Evolutionary conservation across 2,888 invertebrate genomes (phyloP), one percentile per base, ranked within the genome.

Genomic region (Nemurella pictetii): DNA sequence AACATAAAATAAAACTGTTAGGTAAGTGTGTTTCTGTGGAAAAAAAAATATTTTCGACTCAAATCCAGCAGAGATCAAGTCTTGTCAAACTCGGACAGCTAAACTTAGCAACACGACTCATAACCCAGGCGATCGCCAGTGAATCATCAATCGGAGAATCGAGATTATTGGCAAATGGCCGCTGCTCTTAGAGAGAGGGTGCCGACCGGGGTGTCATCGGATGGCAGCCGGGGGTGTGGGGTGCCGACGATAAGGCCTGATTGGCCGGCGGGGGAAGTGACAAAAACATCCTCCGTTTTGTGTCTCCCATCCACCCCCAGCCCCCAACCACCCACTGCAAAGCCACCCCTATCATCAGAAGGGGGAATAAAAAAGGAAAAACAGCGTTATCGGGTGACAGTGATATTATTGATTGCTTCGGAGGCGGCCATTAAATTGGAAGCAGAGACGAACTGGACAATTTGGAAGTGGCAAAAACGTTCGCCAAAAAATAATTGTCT

Each of bases 401-500:
- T 78, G 20, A 78, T 15, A 78, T 78, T 78, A 78, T 78, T 78
- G 78, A 78, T 78, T 78, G 30, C 75, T 25, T 75, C 5, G 28
- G n/a, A 75, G 75, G 3, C 75, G 75, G 26, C 75, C 75, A 75
- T 75, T 75, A 75, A 15, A 73, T 25, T 3, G 75, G 20, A 55
- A 55, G 55, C 15, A 15, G 55, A 55, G 32, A 32, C 4, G 32
- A 9, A 9, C 4, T 32, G 32, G 32, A 32, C 32, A 32, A 32
- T 32, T 32, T 32, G 32, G 3, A n/a, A n/a, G n/a, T n/a, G n/a
- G n/a, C n/a, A n/a, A n/a, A n/a, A n/a, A n/a, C n/a, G n/a, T n/a
- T n/a, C n/a, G n/a, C n/a, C n/a, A n/a, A n/a, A n/a, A n/a, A n/a
- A n/a, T n/a, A n/a, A n/a, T n/a, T n/a, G n/a, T n/a, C n/a, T n/a